A percentile compares a stretch with the other conserved stretches of the same genome.
These are phyloP conservation scores for Palythoa grandiflora DNA, from an alignment of 92 coral and sea anemone genomes.

Conservation along the genomic window DNA sequence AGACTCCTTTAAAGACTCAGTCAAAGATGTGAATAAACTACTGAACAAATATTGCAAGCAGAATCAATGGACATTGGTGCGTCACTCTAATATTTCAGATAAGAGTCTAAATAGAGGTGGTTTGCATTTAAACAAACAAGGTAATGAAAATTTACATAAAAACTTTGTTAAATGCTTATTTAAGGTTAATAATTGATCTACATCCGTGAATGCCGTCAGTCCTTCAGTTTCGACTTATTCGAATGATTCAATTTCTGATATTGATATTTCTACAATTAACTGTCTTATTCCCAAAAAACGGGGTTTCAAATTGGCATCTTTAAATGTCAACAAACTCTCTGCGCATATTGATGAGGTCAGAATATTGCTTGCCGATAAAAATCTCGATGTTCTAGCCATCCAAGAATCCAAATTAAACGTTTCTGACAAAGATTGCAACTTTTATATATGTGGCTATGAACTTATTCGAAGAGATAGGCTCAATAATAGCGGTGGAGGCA, in stretches of 20 bases:
- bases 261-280: neutral
- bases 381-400: neutral
- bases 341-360: slow-evolving; percentile 8
- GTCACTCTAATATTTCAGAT: too few relatives aligned
- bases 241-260: neutral
- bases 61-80: too few relatives aligned
- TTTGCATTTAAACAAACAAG: neutral
- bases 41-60: too few relatives aligned
- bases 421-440: slow-evolving; percentile 11
- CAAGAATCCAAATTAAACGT: slow-evolving; percentile 9
- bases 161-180: slow-evolving; percentile 15
- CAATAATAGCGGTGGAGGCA: slow-evolving; percentile 47
- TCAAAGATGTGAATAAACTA: too few relatives aligned
- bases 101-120: too few relatives aligned
- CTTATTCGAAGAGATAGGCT: slow-evolving; percentile 23
- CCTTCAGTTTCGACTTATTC: slow-evolving; percentile 24
- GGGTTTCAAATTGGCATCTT: slow-evolving; percentile 36
- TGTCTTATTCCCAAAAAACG: neutral
- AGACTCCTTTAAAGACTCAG: neutral
- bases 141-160: slow-evolving; percentile 37
- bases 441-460: slow-evolving; percentile 37
- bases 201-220: slow-evolving; percentile 47
- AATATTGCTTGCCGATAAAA: slow-evolving; percentile 4
- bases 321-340: slow-evolving; percentile 22
- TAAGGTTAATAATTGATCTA: slow-evolving; percentile 22